Percentiles rank a stretch among this genome's conserved stretches.
These are phyloP conservation scores for Drosophila meridiana DNA, from an alignment of 2,888 invertebrate genomes.

Conservation along the genomic window DNA sequence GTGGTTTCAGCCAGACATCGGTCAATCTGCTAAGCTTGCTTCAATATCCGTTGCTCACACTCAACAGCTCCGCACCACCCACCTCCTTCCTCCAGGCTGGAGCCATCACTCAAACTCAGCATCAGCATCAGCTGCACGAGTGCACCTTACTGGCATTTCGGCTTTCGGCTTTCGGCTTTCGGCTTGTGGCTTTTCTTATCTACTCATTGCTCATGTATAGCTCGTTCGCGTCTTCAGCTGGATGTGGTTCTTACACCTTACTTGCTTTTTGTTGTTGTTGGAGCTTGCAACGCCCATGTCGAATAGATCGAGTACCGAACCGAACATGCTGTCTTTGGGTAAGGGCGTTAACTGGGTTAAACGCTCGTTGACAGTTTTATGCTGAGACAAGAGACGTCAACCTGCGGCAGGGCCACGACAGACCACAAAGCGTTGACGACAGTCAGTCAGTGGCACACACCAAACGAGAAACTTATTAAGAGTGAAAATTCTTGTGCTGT, in stretches of 20 bases:
- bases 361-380: slow-evolving; percentile 76
- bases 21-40: slow-evolving; percentile 58
- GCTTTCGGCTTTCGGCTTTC: slow-evolving; percentile 36
- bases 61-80: slow-evolving; percentile 68
- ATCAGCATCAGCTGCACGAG: slow-evolving; percentile 24
- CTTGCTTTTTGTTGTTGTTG: slow-evolving; percentile 28
- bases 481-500: slow-evolving; percentile 69
- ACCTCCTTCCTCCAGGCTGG: slow-evolving; percentile 47
- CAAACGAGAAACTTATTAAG: slow-evolving; percentile 76
- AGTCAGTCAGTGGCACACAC: slow-evolving; percentile 76
- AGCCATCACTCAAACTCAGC: slow-evolving; percentile 66
- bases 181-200: slow-evolving; percentile 62
- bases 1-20: slow-evolving; percentile 62
- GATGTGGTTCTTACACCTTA: slow-evolving; percentile 69
- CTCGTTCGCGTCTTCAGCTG: slow-evolving; percentile 29
- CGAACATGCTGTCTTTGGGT: slow-evolving; percentile 36
- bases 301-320: slow-evolving; percentile 43
- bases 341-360: slow-evolving; percentile 80
- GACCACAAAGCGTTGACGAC: slow-evolving; percentile 54
- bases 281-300: slow-evolving; percentile 44
- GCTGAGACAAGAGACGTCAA: slow-evolving; percentile 49
- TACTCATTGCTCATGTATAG: slow-evolving; percentile 43
- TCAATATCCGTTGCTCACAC: slow-evolving; percentile 69
- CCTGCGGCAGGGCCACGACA: slow-evolving; percentile 18
- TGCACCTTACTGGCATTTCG: slow-evolving; percentile 55